A percentile compares a stretch with the other conserved stretches of the same genome.
Evolutionary conservation across 2,888 invertebrate genomes (phyloP).

Genomic region (Eucriotettix oculatus): DNA sequence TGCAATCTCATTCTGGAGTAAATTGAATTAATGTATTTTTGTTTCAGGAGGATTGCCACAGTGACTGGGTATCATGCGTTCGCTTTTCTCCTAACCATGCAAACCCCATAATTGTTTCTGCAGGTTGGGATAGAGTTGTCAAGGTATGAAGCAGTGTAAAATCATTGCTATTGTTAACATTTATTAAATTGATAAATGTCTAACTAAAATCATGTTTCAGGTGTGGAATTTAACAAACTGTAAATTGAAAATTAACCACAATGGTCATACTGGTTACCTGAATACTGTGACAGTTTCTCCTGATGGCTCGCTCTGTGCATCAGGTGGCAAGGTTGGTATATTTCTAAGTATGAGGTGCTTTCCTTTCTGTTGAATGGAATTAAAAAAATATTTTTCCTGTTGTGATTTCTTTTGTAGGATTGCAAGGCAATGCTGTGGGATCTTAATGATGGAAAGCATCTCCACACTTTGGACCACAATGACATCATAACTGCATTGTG

Average conservation of each 20-base stretch:
- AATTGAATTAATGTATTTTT: too few species aligned
- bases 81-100: slow-evolving; percentile 42
- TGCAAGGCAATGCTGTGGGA: slow-evolving; percentile 99
- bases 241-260: slow-evolving; percentile 44
- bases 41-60: slow-evolving; percentile 29
- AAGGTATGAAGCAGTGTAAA: slow-evolving; percentile 32
- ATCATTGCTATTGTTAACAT: slow-evolving; percentile 15
- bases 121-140: slow-evolving; percentile 44
- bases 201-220: too few species aligned
- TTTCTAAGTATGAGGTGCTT: slow-evolving; percentile 1
- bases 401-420: slow-evolving; percentile 39
- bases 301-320: slow-evolving; percentile 98
- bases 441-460: slow-evolving; percentile 96
- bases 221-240: slow-evolving; percentile 48
- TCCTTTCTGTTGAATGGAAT: not conserved
- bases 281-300: slow-evolving; percentile 99
- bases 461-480: slow-evolving; percentile 96
- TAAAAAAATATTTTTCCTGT: not conserved
- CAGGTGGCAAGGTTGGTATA: slow-evolving; percentile 72
- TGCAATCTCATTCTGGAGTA: not conserved
- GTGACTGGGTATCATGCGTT: slow-evolving; percentile 46
- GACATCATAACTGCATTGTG: slow-evolving; percentile 95
- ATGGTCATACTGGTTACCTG: slow-evolving; percentile 85
- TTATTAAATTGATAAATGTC: slow-evolving; percentile 6
- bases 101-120: slow-evolving; percentile 44